phyloP scores from a whole-genome alignment of 2,113 vertebrate genomes.

The Nerophis ophidion region DNA sequence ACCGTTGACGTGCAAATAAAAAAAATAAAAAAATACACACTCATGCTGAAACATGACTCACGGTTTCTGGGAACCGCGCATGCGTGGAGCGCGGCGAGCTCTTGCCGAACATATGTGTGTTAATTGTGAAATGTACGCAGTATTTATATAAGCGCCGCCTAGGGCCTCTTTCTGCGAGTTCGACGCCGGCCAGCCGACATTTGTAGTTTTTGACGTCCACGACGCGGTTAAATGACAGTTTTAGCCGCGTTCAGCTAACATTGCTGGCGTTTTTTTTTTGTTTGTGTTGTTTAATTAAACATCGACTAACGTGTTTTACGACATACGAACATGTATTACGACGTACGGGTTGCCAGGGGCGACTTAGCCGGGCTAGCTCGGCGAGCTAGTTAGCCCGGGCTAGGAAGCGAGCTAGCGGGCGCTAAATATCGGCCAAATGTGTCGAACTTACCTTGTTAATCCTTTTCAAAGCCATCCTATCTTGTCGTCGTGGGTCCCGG shows the following conservation, averaged over 20 bases:
- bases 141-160: constrained; percentile 13
- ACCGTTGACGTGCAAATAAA: constrained; percentile 6
- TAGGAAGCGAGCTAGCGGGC: not conserved
- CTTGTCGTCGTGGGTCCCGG: constrained; percentile 24
- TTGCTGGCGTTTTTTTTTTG: no score
- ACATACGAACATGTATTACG: constrained; percentile 15
- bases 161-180: constrained; percentile 26
- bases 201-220: no score
- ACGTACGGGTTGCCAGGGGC: constrained; percentile 4
- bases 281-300: no score
- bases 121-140: not conserved
- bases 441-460: constrained; percentile 68
- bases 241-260: no score
- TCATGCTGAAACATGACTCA: constrained; percentile 40
- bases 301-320: constrained; percentile 16
- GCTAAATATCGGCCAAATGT: no score
- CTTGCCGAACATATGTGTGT: no score
- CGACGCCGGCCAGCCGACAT: no score
- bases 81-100: not conserved
- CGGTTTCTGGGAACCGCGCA: constrained; percentile 15
- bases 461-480: constrained; percentile 73
- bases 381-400: not conserved
- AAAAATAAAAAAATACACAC: no score
- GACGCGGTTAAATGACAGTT: no score
- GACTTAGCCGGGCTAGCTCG: not conserved